Evolutionary conservation across 53 echinoderm and acorn worm genomes (phyloP).

Genomic region (Pentamera pediparva): DNA sequence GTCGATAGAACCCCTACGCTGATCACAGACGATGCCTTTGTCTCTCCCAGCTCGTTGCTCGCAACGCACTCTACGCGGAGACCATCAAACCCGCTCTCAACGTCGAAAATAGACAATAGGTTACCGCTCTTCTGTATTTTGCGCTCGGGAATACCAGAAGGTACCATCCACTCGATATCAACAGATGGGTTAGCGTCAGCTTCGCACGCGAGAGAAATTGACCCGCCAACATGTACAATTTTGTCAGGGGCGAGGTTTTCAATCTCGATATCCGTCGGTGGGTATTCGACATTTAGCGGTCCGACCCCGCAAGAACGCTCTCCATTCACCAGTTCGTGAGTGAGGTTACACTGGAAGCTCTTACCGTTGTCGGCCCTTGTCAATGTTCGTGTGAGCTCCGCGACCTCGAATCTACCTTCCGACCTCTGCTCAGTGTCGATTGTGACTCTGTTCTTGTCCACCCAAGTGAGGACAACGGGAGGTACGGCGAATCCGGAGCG

Average conservation of each 20-base stretch:
- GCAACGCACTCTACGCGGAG: not conserved
- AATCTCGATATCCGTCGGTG: constrained; percentile 18
- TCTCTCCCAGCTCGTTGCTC: not conserved
- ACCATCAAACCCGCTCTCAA: not conserved
- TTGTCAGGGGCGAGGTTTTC: too few species aligned
- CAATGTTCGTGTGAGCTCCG: constrained; percentile 1
- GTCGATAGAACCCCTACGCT: not conserved
- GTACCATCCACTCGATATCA: constrained; percentile 19
- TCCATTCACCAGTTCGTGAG: constrained; percentile 27
- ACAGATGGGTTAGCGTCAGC: constrained; percentile 37
- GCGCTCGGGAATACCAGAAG: constrained; percentile 21
- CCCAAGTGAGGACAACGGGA: constrained; percentile 35
- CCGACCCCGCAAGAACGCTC: constrained; percentile 39
- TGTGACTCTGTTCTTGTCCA: not conserved
- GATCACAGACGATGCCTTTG: not conserved
- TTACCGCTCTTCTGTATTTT: not conserved
- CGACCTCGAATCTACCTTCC: not conserved
- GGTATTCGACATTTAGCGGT: constrained; percentile 45
- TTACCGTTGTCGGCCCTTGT: constrained; percentile 32
- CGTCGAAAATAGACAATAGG: constrained; percentile 9
- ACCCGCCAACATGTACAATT: too few species aligned
- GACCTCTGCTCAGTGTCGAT: not conserved
- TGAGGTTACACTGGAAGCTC: constrained; percentile 38
- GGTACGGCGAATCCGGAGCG: constrained; percentile 40
- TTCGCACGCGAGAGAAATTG: not conserved